Evolutionary conservation across 2,113 vertebrate species (phyloP), one percentile per base, ranked within the genome.

Genomic region (Gobius niger): DNA sequence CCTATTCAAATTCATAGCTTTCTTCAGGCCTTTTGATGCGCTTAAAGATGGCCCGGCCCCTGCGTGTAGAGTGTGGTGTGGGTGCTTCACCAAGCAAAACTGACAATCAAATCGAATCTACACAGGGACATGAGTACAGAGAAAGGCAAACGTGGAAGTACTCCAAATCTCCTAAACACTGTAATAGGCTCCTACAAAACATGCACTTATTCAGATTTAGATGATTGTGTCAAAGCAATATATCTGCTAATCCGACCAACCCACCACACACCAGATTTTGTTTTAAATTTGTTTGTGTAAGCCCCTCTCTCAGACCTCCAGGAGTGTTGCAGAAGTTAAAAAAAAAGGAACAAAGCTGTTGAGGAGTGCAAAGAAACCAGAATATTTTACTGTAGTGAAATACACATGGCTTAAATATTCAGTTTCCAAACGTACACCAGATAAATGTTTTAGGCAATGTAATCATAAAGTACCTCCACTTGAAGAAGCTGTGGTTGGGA

Each of bases 31-130:
- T 72, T 61, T 52, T 44, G 49, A 77, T 63, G 75, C 51, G 73
- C 41, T 68, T 77, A 73, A 68, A 78, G 72, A 75, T 73, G 42
- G 40, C 62, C 62, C 49, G 3, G 40, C 24, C 24, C 24, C 24
- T 24, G 24, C 24, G 24, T 24, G 19, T 3, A 0, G 40, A 54
- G 62, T 61, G 41, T 6, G 47, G 73, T 52, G 70, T 71, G 60
- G 53, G 70, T 71, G 60, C 53, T 71, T 44, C 44, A 46, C 74
- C 81, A 70, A 80, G 68, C 59, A 74, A 81, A 76, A 77, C 60
- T 66, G 53, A 14, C 72, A n/a, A n/a, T n/a, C n/a, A 70, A 68
- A 60, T 63, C 62, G 67, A 46, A 34, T 66, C 51, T 24, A 74
- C 57, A 50, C 40, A 10, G 6, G 49, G 47, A n/a, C 12, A 67